phyloP scores from a whole-genome alignment of 1,140 invertebrate species.

The Aricia agestis region DNA sequence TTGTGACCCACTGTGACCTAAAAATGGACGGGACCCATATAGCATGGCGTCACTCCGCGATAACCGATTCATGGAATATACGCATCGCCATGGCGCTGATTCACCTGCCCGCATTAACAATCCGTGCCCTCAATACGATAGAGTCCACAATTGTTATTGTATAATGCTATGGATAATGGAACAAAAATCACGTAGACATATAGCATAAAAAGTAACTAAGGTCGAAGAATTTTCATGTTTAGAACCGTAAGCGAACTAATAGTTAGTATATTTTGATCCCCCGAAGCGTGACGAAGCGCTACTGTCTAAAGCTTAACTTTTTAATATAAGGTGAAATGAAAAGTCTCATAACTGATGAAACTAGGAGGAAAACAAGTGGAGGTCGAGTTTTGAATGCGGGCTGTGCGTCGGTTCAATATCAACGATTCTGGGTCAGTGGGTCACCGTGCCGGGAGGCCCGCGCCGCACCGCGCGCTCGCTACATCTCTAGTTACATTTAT shows the following conservation, averaged over 20 bases:
- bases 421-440: conserved; percentile 72
- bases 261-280: neutral
- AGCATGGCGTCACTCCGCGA: conserved; percentile 53
- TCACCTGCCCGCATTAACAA: neutral
- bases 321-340: conserved; percentile 32
- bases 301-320: neutral
- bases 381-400: conserved; percentile 68
- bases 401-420: conserved; percentile 72
- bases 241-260: neutral
- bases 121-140: neutral
- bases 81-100: conserved; percentile 36
- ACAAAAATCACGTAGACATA: too few relatives aligned
- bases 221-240: neutral
- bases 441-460: conserved; percentile 59
- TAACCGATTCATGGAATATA: conserved; percentile 65
- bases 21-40: conserved; percentile 60
- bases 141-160: neutral
- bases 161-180: neutral
- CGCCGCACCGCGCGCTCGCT: conserved; percentile 53
- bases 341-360: conserved; percentile 20
- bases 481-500: conserved; percentile 51
- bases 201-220: too few relatives aligned
- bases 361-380: conserved; percentile 65
- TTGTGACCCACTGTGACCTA: conserved; percentile 71
- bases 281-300: neutral